A percentile compares a stretch with the other conserved stretches of the same genome.
Evolutionary conservation across 1,140 invertebrate species (phyloP).

Genomic region (Chrysopa pallens): DNA sequence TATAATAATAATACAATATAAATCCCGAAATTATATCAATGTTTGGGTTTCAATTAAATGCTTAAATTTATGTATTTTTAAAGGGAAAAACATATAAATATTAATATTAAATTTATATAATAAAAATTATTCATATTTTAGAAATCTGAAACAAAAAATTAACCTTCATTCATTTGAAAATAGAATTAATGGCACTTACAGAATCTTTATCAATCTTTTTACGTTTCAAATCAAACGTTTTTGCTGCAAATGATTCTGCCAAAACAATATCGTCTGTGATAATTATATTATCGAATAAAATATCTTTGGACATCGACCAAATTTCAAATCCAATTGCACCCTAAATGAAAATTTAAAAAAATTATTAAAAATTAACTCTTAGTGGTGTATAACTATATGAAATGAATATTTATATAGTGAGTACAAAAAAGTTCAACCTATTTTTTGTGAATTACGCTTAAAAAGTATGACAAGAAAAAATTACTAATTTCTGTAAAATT

Average conservation of each 20-base stretch:
- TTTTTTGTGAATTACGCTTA: too few relatives aligned
- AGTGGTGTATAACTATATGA: too few relatives aligned
- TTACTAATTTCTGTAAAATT: too few relatives aligned
- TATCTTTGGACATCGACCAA: slow-evolving; percentile 93
- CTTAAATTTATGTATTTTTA: too few relatives aligned
- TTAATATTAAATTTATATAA: slow-evolving; percentile 1
- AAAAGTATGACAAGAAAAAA: too few relatives aligned
- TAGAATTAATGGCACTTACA: slow-evolving; percentile 33
- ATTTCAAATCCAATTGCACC: slow-evolving; percentile 86
- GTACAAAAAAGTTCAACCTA: too few relatives aligned
- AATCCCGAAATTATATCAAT: not conserved
- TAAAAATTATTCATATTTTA: slow-evolving; percentile 3
- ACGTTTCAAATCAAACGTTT: slow-evolving; percentile 74
- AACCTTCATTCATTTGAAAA: too few relatives aligned
- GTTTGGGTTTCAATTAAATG: too few relatives aligned
- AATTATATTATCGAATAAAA: slow-evolving; percentile 91
- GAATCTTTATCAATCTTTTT: slow-evolving; percentile 58
- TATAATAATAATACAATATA: slow-evolving; percentile 3
- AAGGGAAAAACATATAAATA: not conserved
- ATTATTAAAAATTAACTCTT: too few relatives aligned
- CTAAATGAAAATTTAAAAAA: slow-evolving; percentile 28
- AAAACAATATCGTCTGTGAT: slow-evolving; percentile 71
- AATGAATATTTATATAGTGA: too few relatives aligned
- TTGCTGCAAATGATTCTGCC: slow-evolving; percentile 61
- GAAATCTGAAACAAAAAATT: slow-evolving; percentile 1